Base-by-base conservation (phyloP, 2,888 invertebrate genomes). In the Harpalus rubripes region DNA sequence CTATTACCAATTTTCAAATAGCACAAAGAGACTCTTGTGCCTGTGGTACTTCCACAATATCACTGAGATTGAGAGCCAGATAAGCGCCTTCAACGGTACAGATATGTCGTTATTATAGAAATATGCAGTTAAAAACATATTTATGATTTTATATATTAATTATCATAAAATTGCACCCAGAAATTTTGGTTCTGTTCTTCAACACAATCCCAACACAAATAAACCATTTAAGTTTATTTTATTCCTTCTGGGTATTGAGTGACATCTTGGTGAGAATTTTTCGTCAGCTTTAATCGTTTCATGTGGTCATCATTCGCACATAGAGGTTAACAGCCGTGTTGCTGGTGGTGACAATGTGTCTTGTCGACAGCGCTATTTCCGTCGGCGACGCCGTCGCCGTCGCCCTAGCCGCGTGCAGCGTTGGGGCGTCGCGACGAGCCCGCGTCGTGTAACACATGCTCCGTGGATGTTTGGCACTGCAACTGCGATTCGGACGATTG, bases 341-440 rank as follows among this genome's bases (percentile, higher is more conserved):
- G 26, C 18, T 16, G 52, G 22, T 32, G 74, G 65, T 52, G 82
- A 83, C 83, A 83, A 83, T 83, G 83, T 83, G 72, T 83, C 83
- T 76, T 83, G 83, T 83, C 76, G 83, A 59, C 76, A 59, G 59
- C 61, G 74, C 76, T 83, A 83, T 83, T 83, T 83, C 76, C 83
- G 83, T 83, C 76, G 32, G 22, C 15, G 10, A 12, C 15, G 22
- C 56, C 22, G 41, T 32, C 68, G 15, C 39, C 16, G 68, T 68
- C 15, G 68, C 39, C 32, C 32, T 32, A 5, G 32, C 32, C 32
- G 2, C 32, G 32, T 4, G 15, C 68, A 39, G 68, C 12, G 68
- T 68, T n/a, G 68, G 41, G 44, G 72, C 72, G 72, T 74, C 72
- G 72, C 72, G 72, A 74, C 72, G 72, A 8, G 72, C 72, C 41